Percentiles rank a stretch among this genome's conserved stretches.
Evolutionary conservation across 2,113 vertebrate species (phyloP).

Genomic region (Brachypodius melanocephalos): DNA sequence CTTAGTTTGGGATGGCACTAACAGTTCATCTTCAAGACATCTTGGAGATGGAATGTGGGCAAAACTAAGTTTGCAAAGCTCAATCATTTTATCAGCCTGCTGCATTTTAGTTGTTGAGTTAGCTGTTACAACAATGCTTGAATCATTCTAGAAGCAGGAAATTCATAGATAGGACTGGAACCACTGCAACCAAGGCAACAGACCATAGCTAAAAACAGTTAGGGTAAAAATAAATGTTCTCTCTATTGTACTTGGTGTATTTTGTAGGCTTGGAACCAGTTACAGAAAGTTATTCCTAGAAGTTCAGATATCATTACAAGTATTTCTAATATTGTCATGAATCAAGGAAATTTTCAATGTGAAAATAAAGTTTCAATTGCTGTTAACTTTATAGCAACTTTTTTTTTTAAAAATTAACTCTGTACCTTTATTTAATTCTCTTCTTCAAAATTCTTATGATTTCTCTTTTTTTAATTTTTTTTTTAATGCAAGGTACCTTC

Average conservation of each 20-base stretch:
- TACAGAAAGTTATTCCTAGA: conserved; percentile 16
- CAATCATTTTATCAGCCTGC: not conserved
- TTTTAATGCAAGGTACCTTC: not conserved
- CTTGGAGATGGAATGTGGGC: not conserved
- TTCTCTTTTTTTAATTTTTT: not conserved
- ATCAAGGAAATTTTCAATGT: not conserved
- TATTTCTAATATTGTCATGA: not conserved
- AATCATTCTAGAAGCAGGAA: not conserved
- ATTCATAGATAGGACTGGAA: conserved; percentile 16
- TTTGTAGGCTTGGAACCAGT: not conserved
- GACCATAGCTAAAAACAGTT: conserved; percentile 42
- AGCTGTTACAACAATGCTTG: not conserved
- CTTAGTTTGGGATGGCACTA: not conserved
- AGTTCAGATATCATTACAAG: not conserved
- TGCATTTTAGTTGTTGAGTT: not conserved
- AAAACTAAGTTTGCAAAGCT: not conserved
- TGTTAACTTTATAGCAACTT: not conserved
- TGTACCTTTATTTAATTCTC: not conserved
- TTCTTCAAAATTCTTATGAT: not conserved
- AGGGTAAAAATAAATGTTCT: conserved; percentile 36
- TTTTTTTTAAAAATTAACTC: not conserved
- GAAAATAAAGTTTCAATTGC: not conserved
- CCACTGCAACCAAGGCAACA: conserved; percentile 49
- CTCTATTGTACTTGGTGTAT: not conserved
- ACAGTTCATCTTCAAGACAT: not conserved